Evolutionary conservation across 2,888 invertebrate genomes (phyloP), one percentile per base, ranked within the genome.

Genomic region (Octodonta nipae): DNA sequence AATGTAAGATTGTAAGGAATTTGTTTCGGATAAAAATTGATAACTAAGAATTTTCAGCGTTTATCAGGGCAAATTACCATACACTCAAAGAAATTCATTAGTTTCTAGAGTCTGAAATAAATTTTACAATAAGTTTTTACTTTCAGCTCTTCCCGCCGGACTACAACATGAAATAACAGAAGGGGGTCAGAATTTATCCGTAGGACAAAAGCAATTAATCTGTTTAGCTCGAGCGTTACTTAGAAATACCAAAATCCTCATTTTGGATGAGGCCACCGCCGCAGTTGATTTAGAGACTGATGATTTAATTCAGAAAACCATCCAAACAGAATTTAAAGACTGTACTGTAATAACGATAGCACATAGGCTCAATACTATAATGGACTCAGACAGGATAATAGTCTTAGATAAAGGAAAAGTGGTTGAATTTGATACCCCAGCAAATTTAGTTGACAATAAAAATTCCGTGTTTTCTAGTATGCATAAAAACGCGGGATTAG

Each of bases 71-170:
- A n/a, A n/a, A n/a, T n/a, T n/a, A n/a, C n/a, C n/a, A n/a, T n/a
- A n/a, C n/a, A n/a, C n/a, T n/a, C n/a, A n/a, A n/a, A n/a, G n/a
- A n/a, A n/a, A n/a, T n/a, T n/a, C n/a, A n/a, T n/a, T n/a, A n/a
- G n/a, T n/a, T n/a, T n/a, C n/a, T n/a, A n/a, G n/a, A n/a, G n/a
- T n/a, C n/a, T n/a, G n/a, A n/a, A n/a, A n/a, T n/a, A n/a, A n/a
- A n/a, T n/a, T n/a, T n/a, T n/a, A n/a, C n/a, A n/a, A n/a, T n/a
- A n/a, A n/a, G n/a, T n/a, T n/a, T n/a, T 32, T 34, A 7, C 3
- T 47, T 43, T 24, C 33, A 75, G 75, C 72, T 40, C 67, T 91
- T 32, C 61, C 75, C 2, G 73, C 76, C 30, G 82, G 84, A 8
- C 68, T 95, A 26, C 70, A 75, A 38, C 84, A 92, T 60, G 58